Conservation (phyloP, 64 coral and sea anemone species). For the Porites lutea region DNA sequence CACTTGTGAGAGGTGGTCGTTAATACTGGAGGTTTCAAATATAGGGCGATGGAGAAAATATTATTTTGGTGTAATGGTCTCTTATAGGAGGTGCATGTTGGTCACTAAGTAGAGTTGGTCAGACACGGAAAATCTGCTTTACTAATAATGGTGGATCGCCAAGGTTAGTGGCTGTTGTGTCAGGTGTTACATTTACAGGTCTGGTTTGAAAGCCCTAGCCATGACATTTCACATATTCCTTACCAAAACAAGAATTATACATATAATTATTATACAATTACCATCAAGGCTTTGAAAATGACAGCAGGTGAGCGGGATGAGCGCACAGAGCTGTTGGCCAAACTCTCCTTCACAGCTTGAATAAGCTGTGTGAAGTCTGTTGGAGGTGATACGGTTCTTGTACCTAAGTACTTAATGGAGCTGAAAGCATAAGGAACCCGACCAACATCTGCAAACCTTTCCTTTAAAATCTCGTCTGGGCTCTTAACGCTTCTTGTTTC, state of each 20-base stretch:
- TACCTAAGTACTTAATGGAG: constrained; percentile 94
- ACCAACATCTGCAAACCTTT: constrained; percentile 91
- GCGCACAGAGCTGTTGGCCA: constrained; percentile 87
- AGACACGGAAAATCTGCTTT: too few species aligned
- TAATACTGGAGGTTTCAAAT: too few species aligned
- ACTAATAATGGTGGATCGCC: too few species aligned
- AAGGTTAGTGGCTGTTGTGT: too few species aligned
- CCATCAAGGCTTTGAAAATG: constrained; percentile 88
- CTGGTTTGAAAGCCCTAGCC: too few species aligned
- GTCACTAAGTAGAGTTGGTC: too few species aligned
- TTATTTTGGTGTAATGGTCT: too few species aligned
- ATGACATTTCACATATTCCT: too few species aligned
- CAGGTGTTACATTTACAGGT: too few species aligned
- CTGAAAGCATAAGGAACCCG: constrained; percentile 92
- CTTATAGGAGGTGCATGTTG: too few species aligned
- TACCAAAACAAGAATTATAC: neutral
- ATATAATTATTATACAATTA: neutral
- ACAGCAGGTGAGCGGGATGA: constrained; percentile 79
- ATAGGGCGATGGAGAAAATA: too few species aligned
- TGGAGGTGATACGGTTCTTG: constrained; percentile 76
- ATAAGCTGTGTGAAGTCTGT: constrained; percentile 86
- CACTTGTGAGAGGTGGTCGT: too few species aligned
- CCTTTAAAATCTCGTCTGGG: constrained; percentile 94
- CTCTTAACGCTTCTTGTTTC: constrained; percentile 43
- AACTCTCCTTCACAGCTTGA: constrained; percentile 64